A percentile compares a stretch with the other conserved stretches of the same genome.
These are phyloP conservation scores for Lamellibrachia satsuma DNA, from an alignment of 2,888 invertebrate genomes.

Conservation along the genomic window DNA sequence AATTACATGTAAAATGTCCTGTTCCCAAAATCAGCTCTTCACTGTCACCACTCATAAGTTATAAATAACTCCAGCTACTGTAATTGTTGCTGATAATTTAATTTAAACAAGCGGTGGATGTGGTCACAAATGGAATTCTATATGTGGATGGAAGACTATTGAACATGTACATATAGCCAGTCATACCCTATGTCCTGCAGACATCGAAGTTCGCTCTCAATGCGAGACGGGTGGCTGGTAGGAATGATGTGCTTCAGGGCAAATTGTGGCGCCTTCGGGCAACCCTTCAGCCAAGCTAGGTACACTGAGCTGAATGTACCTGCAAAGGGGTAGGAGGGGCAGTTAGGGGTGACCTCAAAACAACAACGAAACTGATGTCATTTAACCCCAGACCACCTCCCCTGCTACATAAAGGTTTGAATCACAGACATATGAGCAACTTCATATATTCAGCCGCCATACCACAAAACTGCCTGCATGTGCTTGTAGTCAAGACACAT, in stretches of 20 bases:
- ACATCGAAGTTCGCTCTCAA: constrained; percentile 82
- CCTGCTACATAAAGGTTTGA: no score
- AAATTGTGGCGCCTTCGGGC: constrained; percentile 67
- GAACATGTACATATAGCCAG: neutral
- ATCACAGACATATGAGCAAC: no score
- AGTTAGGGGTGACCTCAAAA: neutral
- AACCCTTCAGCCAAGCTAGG: constrained; percentile 74
- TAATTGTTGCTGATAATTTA: no score
- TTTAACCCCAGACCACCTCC: no score
- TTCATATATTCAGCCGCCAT: neutral
- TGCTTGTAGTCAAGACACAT: no score
- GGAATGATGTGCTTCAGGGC: constrained; percentile 89
- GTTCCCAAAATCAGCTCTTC: no score
- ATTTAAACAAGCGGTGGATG: no score
- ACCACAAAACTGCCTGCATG: neutral
- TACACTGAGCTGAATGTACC: constrained; percentile 90
- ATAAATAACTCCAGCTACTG: neutral
- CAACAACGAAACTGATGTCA: no score
- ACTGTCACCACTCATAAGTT: neutral
- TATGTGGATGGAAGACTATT: neutral
- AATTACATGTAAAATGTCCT: no score
- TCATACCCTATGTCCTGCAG: constrained; percentile 69
- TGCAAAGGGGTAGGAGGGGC: constrained; percentile 39
- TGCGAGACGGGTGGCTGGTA: constrained; percentile 83
- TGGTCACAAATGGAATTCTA: neutral